Base-by-base conservation (phyloP, 2,797 vertebrate species). In the Poeciliopsis presidionis region DNA sequence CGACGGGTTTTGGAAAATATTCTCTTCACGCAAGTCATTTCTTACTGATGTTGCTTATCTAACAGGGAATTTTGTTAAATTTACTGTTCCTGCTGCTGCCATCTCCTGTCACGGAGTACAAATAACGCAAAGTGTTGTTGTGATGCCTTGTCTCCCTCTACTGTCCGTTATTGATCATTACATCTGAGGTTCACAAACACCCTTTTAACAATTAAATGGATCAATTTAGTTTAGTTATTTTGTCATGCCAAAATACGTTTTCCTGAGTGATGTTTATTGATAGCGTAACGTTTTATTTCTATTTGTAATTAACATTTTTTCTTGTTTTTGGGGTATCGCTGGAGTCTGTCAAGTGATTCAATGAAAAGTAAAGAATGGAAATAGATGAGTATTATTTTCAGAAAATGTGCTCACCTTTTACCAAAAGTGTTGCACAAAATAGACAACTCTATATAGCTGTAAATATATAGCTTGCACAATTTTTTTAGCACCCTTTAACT, bases 31-130 rank as follows among this genome's bases (percentile, higher is more conserved):
- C 73, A 70, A 12, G 3, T 75, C 89, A 91, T 91, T 74, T 61
- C 7, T 74, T 9, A 14, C 3, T 13, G 1, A 7, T 2, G 5
- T 22, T 22, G 0, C 16, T 28, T 22, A 16, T 14, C 75, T 25
- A 2, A 16, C 13, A 14, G 11, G 36, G 5, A 11, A 2, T 18
- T 18, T 71, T 77, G 61, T 22, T 8, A 20, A 5, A 18, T 57
- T n/a, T 74, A 3, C 20, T 49, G 20, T 45, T 33, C 53, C 5
- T 63, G 6, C 45, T 80, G 84, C 80, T 82, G 93, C 92, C 93
- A 63, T 46, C 94, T 47, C 14, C 79, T 80, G 94, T 30, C 72
- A 12, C 14, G 87, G 91, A 91, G 86, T 69, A 65, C 41, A 49
- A 85, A 28, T 14, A 30, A 36, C 76, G 20, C 20, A 6, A 9